phyloP scores from a whole-genome alignment of 2,797 vertebrate genomes.

The Tragelaphus eurycerus region DNA sequence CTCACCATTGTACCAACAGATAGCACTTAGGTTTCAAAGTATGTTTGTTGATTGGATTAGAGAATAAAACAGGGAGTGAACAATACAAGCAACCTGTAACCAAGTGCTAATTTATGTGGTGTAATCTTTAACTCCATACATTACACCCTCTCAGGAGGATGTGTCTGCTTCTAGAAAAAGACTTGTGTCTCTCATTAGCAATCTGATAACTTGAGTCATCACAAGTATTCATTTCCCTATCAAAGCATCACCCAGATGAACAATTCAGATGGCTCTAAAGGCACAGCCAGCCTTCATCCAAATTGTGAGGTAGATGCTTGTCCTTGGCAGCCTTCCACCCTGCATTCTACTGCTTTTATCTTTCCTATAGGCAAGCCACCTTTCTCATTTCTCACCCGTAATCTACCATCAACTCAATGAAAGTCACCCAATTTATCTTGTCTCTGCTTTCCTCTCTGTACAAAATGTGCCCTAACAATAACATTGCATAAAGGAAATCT shows the following conservation, averaged over 20 bases:
- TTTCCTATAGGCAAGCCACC: neutral
- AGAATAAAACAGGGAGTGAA: constrained; percentile 32
- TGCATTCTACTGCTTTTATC: constrained; percentile 40
- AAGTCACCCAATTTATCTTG: constrained; percentile 35
- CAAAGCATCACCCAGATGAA: constrained; percentile 41
- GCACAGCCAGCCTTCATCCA: constrained; percentile 27
- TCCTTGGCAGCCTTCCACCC: constrained; percentile 34
- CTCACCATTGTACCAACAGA: neutral
- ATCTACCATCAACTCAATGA: constrained; percentile 35
- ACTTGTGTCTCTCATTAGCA: constrained; percentile 52
- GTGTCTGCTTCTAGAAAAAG: constrained; percentile 46
- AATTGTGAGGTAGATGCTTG: constrained; percentile 27
- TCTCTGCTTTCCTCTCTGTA: neutral
- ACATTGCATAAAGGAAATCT: neutral
- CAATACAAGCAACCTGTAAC: constrained; percentile 39
- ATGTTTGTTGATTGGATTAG: constrained; percentile 26
- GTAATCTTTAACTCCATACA: neutral
- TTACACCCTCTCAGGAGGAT: constrained; percentile 31
- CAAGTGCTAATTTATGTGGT: constrained; percentile 42
- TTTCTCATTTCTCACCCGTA: constrained; percentile 39
- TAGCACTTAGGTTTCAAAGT: constrained; percentile 22
- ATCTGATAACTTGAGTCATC: constrained; percentile 33
- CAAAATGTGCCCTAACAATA: constrained; percentile 22
- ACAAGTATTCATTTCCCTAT: constrained; percentile 48
- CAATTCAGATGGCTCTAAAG: constrained; percentile 46